phyloP scores from a whole-genome alignment of 2,113 vertebrate species.

The Brachionichthys hirsutus region DNA sequence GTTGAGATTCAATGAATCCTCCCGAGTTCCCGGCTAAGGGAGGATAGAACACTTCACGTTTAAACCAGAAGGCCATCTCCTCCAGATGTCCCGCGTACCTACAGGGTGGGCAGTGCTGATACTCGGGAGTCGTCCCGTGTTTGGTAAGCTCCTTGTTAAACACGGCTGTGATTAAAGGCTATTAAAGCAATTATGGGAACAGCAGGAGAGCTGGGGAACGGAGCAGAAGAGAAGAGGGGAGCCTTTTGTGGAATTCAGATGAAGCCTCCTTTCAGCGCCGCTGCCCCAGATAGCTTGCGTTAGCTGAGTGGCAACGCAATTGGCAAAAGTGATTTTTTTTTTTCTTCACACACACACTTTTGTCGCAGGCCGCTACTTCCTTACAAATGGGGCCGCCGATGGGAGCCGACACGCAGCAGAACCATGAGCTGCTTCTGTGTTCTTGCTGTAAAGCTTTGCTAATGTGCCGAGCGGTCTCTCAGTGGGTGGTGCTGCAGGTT shows the following conservation, averaged over 20 bases:
- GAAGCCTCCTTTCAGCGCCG: slow-evolving; percentile 55
- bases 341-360: slow-evolving; percentile 21
- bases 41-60: slow-evolving; percentile 8
- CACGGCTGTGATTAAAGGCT: slow-evolving; percentile 54
- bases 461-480: slow-evolving; percentile 44
- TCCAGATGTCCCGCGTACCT: slow-evolving; percentile 15
- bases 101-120: slow-evolving; percentile 24
- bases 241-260: slow-evolving; percentile 44
- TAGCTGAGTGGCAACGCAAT: slow-evolving; percentile 60
- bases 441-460: slow-evolving; percentile 49
- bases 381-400: slow-evolving; percentile 44
- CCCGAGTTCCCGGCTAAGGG: slow-evolving; percentile 6
- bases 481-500: slow-evolving; percentile 69
- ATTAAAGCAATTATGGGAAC: slow-evolving; percentile 64
- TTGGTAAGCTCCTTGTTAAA: slow-evolving; percentile 51
- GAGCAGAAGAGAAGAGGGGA: slow-evolving; percentile 24
- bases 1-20: slow-evolving; percentile 25
- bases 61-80: slow-evolving; percentile 12
- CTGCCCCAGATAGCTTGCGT: slow-evolving; percentile 52
- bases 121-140: slow-evolving; percentile 25
- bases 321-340: slow-evolving; percentile 30
- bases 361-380: slow-evolving; percentile 31
- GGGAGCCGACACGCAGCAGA: slow-evolving; percentile 50
- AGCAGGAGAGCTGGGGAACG: slow-evolving; percentile 44
- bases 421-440: slow-evolving; percentile 56